phyloP scores from a whole-genome alignment of 2,113 vertebrate species.

The Poeciliopsis retropinna region DNA sequence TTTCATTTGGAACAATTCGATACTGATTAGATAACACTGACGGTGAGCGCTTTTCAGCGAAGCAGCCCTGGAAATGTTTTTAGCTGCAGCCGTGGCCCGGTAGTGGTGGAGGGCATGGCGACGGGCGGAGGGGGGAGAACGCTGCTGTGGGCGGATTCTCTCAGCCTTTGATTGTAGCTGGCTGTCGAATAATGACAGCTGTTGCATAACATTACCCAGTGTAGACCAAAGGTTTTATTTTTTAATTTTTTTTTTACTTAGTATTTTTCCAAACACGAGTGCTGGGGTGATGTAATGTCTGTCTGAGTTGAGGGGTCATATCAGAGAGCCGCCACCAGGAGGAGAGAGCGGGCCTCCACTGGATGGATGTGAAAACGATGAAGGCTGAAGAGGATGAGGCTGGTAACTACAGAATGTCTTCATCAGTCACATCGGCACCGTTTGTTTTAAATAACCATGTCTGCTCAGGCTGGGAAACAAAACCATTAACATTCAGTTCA shows the following conservation, averaged over 20 bases:
- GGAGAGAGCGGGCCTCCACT: slow-evolving; percentile 56
- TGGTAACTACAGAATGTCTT: not conserved
- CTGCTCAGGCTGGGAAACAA: no score
- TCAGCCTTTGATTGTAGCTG: slow-evolving; percentile 44
- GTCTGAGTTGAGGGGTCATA: slow-evolving; percentile 49
- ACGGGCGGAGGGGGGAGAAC: slow-evolving; percentile 28
- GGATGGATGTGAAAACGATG: slow-evolving; percentile 2
- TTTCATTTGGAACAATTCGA: slow-evolving; percentile 59
- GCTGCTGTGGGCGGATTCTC: slow-evolving; percentile 48
- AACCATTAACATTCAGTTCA: not conserved
- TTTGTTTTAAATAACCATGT: not conserved
- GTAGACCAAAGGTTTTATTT: slow-evolving; percentile 33
- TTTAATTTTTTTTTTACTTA: not conserved
- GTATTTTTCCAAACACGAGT: slow-evolving; percentile 21
- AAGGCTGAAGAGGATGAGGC: not conserved
- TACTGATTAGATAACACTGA: slow-evolving; percentile 60
- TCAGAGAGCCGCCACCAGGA: slow-evolving; percentile 61
- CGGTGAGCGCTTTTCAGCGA: slow-evolving; percentile 30
- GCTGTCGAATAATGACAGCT: slow-evolving; percentile 37
- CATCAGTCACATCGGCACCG: not conserved
- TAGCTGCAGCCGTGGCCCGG: slow-evolving; percentile 37
- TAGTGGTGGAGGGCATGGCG: slow-evolving; percentile 38
- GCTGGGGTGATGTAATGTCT: slow-evolving; percentile 74
- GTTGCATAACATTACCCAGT: slow-evolving; percentile 55
- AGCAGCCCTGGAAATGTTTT: slow-evolving; percentile 55